Evolutionary conservation across 2,888 invertebrate genomes (phyloP).

Genomic region (Leptopilina myrica): DNA sequence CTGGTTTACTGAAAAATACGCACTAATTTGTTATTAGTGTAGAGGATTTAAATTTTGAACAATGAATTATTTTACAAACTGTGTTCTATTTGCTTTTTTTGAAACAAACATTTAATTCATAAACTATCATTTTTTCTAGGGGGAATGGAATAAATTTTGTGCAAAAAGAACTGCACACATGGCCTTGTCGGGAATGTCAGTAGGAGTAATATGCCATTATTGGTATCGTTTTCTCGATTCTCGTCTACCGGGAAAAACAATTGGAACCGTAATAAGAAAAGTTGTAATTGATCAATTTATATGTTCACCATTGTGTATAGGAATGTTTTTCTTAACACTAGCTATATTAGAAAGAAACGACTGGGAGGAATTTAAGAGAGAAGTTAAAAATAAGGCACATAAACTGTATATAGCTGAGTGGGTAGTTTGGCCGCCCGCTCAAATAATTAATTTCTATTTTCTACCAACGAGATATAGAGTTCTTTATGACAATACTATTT

Average conservation of each 20-base stretch:
- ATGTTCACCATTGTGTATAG: conserved; percentile 89
- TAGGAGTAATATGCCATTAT: conserved; percentile 89
- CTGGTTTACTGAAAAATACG: background rate
- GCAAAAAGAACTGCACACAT: conserved; percentile 84
- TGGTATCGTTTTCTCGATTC: conserved; percentile 90
- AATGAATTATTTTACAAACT: too few relatives aligned
- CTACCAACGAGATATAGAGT: conserved; percentile 90
- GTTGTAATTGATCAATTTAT: conserved; percentile 89
- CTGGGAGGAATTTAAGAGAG: conserved; percentile 81
- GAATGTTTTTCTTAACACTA: conserved; percentile 86
- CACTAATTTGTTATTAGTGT: background rate
- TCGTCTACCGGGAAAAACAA: conserved; percentile 83
- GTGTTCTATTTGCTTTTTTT: background rate
- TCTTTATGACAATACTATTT: conserved; percentile 90
- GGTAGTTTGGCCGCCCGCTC: conserved; percentile 95
- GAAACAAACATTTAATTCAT: background rate
- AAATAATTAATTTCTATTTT: conserved; percentile 93
- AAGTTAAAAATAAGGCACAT: conserved; percentile 86
- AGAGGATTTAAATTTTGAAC: too few relatives aligned
- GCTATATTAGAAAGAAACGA: conserved; percentile 84
- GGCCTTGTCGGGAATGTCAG: conserved; percentile 86
- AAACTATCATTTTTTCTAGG: conserved; percentile 58
- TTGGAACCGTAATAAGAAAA: conserved; percentile 85
- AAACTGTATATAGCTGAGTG: conserved; percentile 91
- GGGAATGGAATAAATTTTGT: conserved; percentile 80